A percentile compares a stretch with the other conserved stretches of the same genome.
These are phyloP conservation scores for Microchirus variegatus DNA, from an alignment of 2,797 vertebrate genomes.

Conservation along the genomic window DNA sequence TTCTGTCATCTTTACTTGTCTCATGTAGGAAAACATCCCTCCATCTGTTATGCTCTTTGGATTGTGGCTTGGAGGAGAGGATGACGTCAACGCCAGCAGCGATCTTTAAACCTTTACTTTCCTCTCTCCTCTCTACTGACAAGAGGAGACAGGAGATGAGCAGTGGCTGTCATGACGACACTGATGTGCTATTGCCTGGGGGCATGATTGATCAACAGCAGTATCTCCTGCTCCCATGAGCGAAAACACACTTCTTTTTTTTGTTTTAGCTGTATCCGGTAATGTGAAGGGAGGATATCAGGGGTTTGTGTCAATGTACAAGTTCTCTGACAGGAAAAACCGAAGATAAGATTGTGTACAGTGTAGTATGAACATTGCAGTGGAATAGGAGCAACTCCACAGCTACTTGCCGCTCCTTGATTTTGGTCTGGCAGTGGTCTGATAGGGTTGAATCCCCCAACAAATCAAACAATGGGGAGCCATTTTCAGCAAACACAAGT, in stretches of 20 bases:
- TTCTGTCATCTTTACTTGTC: constrained; percentile 35
- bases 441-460: constrained; percentile 22
- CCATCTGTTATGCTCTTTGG: constrained; percentile 33
- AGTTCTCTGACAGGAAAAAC: constrained; percentile 12
- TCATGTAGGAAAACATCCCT: constrained; percentile 28
- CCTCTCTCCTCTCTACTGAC: constrained; percentile 10
- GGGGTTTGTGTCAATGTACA: not conserved
- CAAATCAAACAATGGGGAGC: constrained; percentile 2
- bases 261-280: constrained; percentile 1
- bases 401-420: constrained; percentile 14
- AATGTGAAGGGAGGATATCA: constrained; percentile 1
- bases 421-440: constrained; percentile 15
- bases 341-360: not conserved
- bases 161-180: constrained; percentile 23
- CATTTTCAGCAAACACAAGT: constrained; percentile 22
- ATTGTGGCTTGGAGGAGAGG: constrained; percentile 17
- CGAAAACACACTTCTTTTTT: constrained; percentile 1
- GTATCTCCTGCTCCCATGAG: constrained; percentile 3
- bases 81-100: constrained; percentile 34
- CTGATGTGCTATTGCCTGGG: constrained; percentile 15
- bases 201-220: constrained; percentile 36
- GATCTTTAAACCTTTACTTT: constrained; percentile 17
- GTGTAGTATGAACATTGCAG: not conserved
- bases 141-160: constrained; percentile 16
- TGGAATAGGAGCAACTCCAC: not conserved